Evolutionary conservation across 2,797 vertebrate species (phyloP).

Genomic region (Dipus sagitta): DNA sequence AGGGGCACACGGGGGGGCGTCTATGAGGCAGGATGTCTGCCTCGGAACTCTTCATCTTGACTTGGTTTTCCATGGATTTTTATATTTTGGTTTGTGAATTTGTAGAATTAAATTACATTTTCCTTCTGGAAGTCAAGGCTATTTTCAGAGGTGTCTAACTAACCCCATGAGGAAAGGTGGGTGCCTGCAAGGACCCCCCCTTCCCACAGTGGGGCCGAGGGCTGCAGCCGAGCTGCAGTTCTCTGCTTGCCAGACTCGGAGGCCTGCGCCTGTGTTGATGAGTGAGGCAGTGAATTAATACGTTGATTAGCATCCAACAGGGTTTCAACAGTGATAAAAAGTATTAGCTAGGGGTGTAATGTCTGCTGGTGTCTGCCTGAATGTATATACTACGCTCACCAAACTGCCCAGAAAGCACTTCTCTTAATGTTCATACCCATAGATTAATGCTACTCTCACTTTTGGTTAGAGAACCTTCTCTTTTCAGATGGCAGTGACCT

Average conservation of each 20-base stretch:
- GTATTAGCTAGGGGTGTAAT: no score
- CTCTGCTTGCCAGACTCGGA: no score
- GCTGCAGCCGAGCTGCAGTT: neutral
- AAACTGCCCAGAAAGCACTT: no score
- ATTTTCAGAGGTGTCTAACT: neutral
- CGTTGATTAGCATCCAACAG: neutral
- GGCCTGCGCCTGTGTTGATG: no score
- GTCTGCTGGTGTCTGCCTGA: no score
- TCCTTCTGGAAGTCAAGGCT: constrained; percentile 66
- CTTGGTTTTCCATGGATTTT: constrained; percentile 44
- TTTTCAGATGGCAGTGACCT: no score
- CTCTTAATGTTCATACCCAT: no score
- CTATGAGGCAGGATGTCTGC: neutral
- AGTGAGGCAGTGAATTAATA: neutral
- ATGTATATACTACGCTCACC: no score
- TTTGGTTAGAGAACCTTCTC: no score
- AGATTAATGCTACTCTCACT: no score
- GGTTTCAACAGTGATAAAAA: neutral
- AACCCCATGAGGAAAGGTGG: fast-evolving
- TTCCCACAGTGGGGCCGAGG: fast-evolving
- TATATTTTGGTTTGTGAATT: constrained; percentile 86
- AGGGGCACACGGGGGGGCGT: no score
- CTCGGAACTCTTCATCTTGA: constrained; percentile 69
- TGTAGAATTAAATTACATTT: constrained; percentile 89
- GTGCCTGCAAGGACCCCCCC: fast-evolving